These are phyloP conservation scores for Agrochola lota DNA, from an alignment of 2,888 invertebrate species.

Conservation along the genomic window DNA sequence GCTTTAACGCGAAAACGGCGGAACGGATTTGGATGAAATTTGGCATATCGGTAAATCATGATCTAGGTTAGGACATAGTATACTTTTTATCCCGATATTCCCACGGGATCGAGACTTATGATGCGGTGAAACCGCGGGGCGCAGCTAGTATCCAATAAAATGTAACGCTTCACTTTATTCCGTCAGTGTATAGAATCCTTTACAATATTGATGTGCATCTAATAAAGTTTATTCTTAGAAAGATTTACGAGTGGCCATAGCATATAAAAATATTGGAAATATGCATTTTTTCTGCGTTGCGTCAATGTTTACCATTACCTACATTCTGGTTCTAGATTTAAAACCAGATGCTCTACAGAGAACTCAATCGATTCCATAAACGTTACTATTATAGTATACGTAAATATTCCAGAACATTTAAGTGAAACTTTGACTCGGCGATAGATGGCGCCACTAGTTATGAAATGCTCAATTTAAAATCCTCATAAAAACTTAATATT, in stretches of 20 bases:
- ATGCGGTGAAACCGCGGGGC: too few species aligned
- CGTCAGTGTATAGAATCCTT: not conserved
- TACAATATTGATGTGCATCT: slow-evolving; percentile 18
- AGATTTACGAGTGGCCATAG: slow-evolving; percentile 32
- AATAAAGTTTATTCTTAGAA: slow-evolving; percentile 27
- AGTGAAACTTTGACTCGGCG: not conserved
- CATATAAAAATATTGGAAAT: slow-evolving; percentile 39
- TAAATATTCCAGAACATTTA: slow-evolving; percentile 16
- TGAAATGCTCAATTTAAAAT: slow-evolving; percentile 7
- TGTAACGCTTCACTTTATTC: not conserved
- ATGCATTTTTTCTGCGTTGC: slow-evolving; percentile 24
- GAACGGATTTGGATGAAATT: too few species aligned
- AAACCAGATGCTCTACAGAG: slow-evolving; percentile 40
- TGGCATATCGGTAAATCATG: too few species aligned
- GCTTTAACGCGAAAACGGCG: too few species aligned
- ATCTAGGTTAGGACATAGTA: too few species aligned
- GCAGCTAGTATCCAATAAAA: not conserved
- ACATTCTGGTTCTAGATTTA: slow-evolving; percentile 34
- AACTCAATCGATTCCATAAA: slow-evolving; percentile 15
- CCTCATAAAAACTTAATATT: slow-evolving; percentile 15
- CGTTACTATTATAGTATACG: not conserved
- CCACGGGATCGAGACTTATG: too few species aligned
- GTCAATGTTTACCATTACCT: slow-evolving; percentile 45
- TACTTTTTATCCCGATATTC: too few species aligned
- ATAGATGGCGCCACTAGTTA: slow-evolving; percentile 34